A percentile compares a stretch with the other conserved stretches of the same genome.
Evolutionary conservation across 2,888 invertebrate species (phyloP).

Genomic region (Drosophila lacicola): DNA sequence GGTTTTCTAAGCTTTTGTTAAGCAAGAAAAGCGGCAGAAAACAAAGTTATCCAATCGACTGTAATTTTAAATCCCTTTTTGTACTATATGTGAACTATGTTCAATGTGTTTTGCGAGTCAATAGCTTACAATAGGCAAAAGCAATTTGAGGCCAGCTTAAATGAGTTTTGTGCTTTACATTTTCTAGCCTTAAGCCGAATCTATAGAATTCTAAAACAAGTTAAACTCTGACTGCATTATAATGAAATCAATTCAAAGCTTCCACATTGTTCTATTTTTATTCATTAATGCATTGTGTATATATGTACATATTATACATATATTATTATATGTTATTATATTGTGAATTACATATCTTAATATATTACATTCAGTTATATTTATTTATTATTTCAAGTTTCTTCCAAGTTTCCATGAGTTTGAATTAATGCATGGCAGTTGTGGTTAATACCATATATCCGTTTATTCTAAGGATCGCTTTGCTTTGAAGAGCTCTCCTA

Average conservation of each 20-base stretch:
- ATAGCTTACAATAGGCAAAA: slow-evolving; percentile 17
- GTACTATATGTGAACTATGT: neutral
- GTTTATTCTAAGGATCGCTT: too few relatives aligned
- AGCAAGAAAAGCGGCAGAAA: neutral
- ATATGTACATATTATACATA: too few relatives aligned
- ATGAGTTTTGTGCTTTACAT: neutral
- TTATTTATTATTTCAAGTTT: too few relatives aligned
- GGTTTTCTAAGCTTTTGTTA: neutral
- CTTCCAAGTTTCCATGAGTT: too few relatives aligned
- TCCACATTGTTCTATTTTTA: neutral
- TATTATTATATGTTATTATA: too few relatives aligned
- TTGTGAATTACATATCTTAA: too few relatives aligned
- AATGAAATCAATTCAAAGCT: neutral
- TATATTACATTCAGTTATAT: too few relatives aligned
- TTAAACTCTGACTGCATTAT: neutral
- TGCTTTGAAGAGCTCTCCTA: neutral
- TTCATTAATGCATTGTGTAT: too few relatives aligned
- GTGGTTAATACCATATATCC: too few relatives aligned
- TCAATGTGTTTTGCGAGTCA: neutral
- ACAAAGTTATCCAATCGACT: neutral
- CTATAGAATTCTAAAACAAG: neutral
- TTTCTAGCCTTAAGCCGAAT: neutral
- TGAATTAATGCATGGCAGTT: too few relatives aligned
- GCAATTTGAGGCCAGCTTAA: slow-evolving; percentile 19
- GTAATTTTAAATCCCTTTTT: neutral